Evolutionary conservation across 2,797 vertebrate species (phyloP), one percentile per base, ranked within the genome.

Genomic region (Phylloscopus collybita): DNA sequence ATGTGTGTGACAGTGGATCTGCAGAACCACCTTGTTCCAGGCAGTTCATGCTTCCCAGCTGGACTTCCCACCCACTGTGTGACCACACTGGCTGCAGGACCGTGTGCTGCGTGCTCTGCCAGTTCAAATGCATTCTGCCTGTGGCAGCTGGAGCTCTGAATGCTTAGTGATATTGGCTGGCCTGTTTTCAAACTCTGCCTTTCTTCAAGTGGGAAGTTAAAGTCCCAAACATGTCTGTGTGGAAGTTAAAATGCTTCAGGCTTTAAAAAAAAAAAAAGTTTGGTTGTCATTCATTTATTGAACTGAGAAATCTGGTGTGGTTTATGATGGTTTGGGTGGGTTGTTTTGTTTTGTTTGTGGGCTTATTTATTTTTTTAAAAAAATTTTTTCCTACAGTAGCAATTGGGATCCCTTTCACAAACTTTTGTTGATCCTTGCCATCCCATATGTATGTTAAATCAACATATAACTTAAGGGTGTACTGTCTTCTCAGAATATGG

Each of bases 171-270:
- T 89, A 64, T 16, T 75, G 34, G 34, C 75, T 88, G 65, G 61
- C 56, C 49, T 82, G 0, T 38, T 88, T 78, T 71, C 26, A 8
- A 54, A 10, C 49, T 49, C 38, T 74, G 34, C 25, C 3, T 74
- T 75, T 79, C 78, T 86, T 71, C 34, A 65, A 20, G 45, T 25
- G 56, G 34, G 57, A 45, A 71, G 38, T 38, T 91, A 5, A 79
- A 29, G n/a, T 69, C 80, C 70, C 88, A n/a, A 8, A 72, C 27
- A 20, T 61, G 42, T 30, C n/a, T 57, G 25, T 45, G n/a, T 79
- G 57, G 66, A 40, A 72, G 59, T 49, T 92, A 47, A 88, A 92
- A 65, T 11, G 62, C 91, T 91, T 53, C 59, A 82, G 80, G 78
- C 80, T 81, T 80, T 20, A 9, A 23, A 82, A 67, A 66, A 54